Percentiles rank a stretch among this genome's conserved stretches.
Conservation (phyloP, 2,113 vertebrate species). For the Numenius arquata region DNA sequence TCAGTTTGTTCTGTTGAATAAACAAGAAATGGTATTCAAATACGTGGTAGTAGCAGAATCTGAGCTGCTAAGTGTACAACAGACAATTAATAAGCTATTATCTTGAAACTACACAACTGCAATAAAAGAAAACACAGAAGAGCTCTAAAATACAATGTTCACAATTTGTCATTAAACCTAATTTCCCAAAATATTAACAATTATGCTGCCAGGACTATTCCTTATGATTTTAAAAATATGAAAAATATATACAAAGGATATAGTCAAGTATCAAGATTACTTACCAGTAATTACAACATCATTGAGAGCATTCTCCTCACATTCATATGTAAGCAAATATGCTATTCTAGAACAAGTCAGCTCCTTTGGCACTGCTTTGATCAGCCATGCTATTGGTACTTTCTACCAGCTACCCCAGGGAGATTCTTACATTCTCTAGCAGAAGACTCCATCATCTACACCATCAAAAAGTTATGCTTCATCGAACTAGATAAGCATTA, state of each 20-base stretch:
- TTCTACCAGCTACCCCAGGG: neutral
- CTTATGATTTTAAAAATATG: neutral
- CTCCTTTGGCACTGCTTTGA: neutral
- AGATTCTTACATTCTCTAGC: neutral
- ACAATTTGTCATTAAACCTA: neutral
- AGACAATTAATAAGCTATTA: neutral
- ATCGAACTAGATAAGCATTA: neutral
- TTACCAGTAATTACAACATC: neutral
- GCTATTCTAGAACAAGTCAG: neutral
- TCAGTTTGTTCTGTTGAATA: slow-evolving; percentile 89
- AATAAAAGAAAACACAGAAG: neutral
- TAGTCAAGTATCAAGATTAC: neutral
- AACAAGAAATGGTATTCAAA: neutral
- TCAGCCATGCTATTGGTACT: neutral
- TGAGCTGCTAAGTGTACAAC: neutral
- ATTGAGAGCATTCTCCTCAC: neutral
- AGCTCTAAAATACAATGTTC: neutral
- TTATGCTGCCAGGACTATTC: neutral
- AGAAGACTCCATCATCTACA: neutral
- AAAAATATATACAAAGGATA: neutral
- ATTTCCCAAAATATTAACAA: neutral
- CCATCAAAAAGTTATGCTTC: neutral
- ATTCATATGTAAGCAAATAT: neutral
- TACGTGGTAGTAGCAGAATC: neutral
- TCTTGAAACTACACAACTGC: neutral